Base-by-base conservation (phyloP, 2,113 vertebrate species). In the Prolemur simus region DNA sequence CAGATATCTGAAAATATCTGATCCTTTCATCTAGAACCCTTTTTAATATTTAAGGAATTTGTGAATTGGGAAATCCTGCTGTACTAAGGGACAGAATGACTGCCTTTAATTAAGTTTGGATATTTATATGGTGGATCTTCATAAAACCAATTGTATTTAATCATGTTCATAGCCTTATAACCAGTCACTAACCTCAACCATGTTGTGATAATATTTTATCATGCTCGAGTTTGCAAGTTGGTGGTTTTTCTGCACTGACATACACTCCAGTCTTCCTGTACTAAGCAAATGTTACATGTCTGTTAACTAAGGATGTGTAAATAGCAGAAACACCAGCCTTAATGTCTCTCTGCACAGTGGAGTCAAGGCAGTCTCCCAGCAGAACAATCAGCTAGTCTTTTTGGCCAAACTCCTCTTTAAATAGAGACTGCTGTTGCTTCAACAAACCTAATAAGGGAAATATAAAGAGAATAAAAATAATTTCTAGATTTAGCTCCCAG, bases 401-500 rank as follows among this genome's bases (percentile, higher is more conserved):
- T 78, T 85, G 45, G 69, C 37, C 71, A 78, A 77, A 83, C n/a
- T 45, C 37, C 17, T 86, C 69, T 97, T 37, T 91, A 96, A 80
- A 54, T 45, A 71, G 74, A 92, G n/a, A 27, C 12, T 15, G 15
- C 7, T 60, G 3, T 60, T 58, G 39, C 86, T 91, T 91, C 63
- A 49, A 12, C 17, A 86, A 2, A 39, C 58, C 66, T 69, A 83
- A 6, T 68, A 83, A 54, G 71, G 64, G 47, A 84, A 83, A 77
- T 45, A 47, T 21, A 81, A 86, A 81, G 21, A 87, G 54, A 82
- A 54, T 69, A 91, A 77, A 95, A 71, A 39, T 92, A 58, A 86
- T 87, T 89, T 83, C n/a, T 94, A 68, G 77, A n/a, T 89, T 60
- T 56, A 95, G 64, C 81, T 94, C 37, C 42, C 56, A 89, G 32